These are phyloP conservation scores for Xestia c-nigrum DNA, from an alignment of 2,888 invertebrate species.

Conservation along the genomic window DNA sequence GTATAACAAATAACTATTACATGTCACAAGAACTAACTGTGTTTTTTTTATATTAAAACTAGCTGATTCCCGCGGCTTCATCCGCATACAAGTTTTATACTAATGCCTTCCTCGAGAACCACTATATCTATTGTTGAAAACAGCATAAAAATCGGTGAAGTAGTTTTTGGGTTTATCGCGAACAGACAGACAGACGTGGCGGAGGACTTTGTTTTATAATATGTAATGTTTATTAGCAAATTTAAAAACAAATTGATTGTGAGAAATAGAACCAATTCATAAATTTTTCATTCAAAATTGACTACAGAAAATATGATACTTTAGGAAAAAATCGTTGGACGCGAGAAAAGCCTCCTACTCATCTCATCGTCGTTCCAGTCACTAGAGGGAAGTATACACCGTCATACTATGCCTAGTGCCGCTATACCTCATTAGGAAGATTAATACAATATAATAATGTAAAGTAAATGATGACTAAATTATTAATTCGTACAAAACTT, in stretches of 20 bases:
- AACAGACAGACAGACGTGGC: too few relatives aligned
- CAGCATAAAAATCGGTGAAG: too few relatives aligned
- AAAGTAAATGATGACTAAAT: constrained; percentile 20
- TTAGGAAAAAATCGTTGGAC: background rate
- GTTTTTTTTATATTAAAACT: too few relatives aligned
- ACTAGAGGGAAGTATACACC: background rate
- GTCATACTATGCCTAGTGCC: background rate
- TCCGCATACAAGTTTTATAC: too few relatives aligned
- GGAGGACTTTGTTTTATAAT: too few relatives aligned
- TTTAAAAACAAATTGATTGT: background rate
- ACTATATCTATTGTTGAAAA: too few relatives aligned
- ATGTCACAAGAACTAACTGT: too few relatives aligned
- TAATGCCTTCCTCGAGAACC: too few relatives aligned
- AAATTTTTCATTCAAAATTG: background rate
- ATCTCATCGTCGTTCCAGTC: background rate
- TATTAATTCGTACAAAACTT: constrained; percentile 22
- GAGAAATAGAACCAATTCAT: background rate
- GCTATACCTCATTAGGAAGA: constrained; percentile 8
- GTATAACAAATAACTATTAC: too few relatives aligned
- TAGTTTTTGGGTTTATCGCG: too few relatives aligned
- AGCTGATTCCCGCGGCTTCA: too few relatives aligned
- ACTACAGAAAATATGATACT: background rate
- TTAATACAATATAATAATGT: background rate
- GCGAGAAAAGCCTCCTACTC: background rate
- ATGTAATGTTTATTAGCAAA: too few relatives aligned